phyloP scores from a whole-genome alignment of 2,113 vertebrate genomes.

The Anarhynchus alexandrinus region DNA sequence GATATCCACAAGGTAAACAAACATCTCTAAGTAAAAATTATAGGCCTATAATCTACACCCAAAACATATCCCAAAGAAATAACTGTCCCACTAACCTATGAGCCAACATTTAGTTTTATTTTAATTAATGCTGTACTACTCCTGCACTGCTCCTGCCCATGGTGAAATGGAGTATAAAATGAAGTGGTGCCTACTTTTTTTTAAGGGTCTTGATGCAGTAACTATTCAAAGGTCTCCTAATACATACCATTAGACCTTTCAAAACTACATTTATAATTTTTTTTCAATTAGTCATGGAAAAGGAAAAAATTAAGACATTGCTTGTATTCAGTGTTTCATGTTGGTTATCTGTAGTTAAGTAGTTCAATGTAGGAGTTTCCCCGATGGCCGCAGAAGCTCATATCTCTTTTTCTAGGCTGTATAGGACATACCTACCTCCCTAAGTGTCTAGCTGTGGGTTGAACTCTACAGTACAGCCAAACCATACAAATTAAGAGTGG shows the following conservation, averaged over 20 bases:
- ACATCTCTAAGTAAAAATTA: not conserved
- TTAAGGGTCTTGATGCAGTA: not conserved
- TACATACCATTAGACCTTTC: not conserved
- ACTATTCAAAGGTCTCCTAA: not conserved
- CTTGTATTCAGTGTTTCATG: not conserved
- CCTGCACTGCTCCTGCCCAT: not conserved
- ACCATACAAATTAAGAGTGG: not conserved
- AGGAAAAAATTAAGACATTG: not conserved
- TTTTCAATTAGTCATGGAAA: not conserved
- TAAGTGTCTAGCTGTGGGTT: not conserved
- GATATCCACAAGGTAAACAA: not conserved
- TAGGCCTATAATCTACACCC: not conserved
- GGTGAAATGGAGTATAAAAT: not conserved
- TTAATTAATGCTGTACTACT: not conserved
- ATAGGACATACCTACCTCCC: not conserved
- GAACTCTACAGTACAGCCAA: not conserved
- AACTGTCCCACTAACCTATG: not conserved
- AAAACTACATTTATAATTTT: not conserved
- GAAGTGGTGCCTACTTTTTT: fast-evolving
- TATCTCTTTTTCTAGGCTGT: not conserved
- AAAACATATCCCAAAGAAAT: not conserved
- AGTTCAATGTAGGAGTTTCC: not conserved
- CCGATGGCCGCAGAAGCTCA: not conserved
- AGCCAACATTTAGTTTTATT: not conserved
- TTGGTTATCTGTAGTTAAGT: not conserved